Percentiles rank a stretch among this genome's conserved stretches.
Evolutionary conservation across 2,888 invertebrate genomes (phyloP).

Genomic region (Sinopyrophorus schimmeli): DNA sequence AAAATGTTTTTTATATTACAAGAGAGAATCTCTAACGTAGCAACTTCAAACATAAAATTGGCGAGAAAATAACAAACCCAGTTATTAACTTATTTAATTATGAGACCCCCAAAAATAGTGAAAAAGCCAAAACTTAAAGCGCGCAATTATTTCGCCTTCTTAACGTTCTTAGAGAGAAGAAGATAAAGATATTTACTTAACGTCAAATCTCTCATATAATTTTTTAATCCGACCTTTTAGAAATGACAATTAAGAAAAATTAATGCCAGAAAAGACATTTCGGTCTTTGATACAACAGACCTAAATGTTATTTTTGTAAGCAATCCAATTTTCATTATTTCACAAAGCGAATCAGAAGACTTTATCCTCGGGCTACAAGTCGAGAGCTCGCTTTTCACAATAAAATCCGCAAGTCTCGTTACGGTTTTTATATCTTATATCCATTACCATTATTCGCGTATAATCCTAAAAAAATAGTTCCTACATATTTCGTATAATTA

Average conservation of each 20-base stretch:
- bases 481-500: constrained; percentile 20
- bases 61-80: too few species aligned
- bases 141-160: too few species aligned
- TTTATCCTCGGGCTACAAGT: constrained; percentile 26
- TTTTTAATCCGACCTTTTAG: constrained; percentile 1
- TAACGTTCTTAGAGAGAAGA: too few species aligned
- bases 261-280: constrained; percentile 8
- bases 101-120: too few species aligned
- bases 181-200: too few species aligned
- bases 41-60: too few species aligned
- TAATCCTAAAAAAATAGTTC: constrained; percentile 27
- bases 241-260: constrained; percentile 14
- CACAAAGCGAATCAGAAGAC: constrained; percentile 26
- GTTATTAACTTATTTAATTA: too few species aligned
- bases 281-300: constrained; percentile 12
- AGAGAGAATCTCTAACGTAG: too few species aligned
- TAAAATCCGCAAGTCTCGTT: constrained; percentile 27
- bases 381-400: constrained; percentile 26
- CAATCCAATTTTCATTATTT: constrained; percentile 29
- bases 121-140: too few species aligned
- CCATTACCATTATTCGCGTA: constrained; percentile 28
- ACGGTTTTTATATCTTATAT: constrained; percentile 28
- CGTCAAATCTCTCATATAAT: not conserved
- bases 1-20: too few species aligned
- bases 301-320: constrained; percentile 26